Evolutionary conservation across 2,113 vertebrate genomes (phyloP), one percentile per base, ranked within the genome.

Genomic region (Proterorhinus semilunaris): DNA sequence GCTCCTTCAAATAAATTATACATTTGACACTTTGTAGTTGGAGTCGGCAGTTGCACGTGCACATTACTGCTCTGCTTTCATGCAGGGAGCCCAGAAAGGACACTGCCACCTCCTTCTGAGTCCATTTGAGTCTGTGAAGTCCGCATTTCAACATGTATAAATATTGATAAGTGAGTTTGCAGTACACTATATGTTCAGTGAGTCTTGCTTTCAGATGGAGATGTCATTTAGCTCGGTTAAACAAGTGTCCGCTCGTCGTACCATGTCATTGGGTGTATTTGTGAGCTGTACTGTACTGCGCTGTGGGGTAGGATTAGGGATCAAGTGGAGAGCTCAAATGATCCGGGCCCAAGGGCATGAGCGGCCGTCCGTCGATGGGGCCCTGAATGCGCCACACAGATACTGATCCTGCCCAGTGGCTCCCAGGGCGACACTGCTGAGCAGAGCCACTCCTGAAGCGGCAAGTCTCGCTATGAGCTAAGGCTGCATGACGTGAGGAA

Each of bases 1-100:
- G 78, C 78, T 79, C 52, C 72, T 78, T 71, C 72, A 62, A 71
- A 88, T 91, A 72, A 91, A 91, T 90, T 86, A 91, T 89, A 83
- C 82, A 91, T 90, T 74, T 70, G 83, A 85, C 86, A 83, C 82
- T 85, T 88, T 80, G 81, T 83, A 83, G 83, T 84, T 72, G 76
- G 84, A 86, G 85, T 84, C 87, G 87, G 87, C 78, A 71, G 82
- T 78, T 83, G 49, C 8, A 46, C 69, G 46, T 65, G 59, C 69
- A 70, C 79, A 62, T 55, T 66, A 64, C 27, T 69, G 65, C 68
- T 72, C 27, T 69, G 65, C 68, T 72, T 83, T 68, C 71, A 69
- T 68, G 74, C 81, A 82, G 68, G 65, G 75, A 62, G 71, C 61
- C 62, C 49, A 48, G 57, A 72, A 78, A 64, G 71, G 75, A 76